phyloP scores from a whole-genome alignment of 2,888 invertebrate species.

The Mechanitis messenoides region DNA sequence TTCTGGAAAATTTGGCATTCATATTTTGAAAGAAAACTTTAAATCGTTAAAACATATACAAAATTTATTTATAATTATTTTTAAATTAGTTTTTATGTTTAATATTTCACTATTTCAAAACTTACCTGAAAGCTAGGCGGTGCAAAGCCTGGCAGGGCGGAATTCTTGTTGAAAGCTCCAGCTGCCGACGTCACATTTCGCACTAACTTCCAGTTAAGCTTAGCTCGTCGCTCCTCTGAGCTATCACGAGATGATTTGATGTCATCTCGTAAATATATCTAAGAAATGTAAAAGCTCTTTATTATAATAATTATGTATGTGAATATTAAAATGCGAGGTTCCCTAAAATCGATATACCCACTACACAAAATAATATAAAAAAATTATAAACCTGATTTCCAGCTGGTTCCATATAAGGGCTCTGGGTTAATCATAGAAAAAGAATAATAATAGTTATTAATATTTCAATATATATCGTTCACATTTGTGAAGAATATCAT shows the following conservation, averaged over 20 bases:
- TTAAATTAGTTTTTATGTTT: too few species aligned
- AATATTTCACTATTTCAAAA: neutral
- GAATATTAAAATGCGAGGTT: too few species aligned
- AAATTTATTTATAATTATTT: too few species aligned
- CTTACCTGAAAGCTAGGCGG: constrained; percentile 53
- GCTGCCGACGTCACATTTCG: constrained; percentile 54
- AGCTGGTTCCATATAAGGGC: neutral
- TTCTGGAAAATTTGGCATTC: too few species aligned
- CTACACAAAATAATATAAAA: neutral
- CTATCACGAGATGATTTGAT: constrained; percentile 48
- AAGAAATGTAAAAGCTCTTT: neutral
- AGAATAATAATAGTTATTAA: constrained; percentile 4
- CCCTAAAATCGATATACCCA: too few species aligned
- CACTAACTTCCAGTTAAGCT: constrained; percentile 53
- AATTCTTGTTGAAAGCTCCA: constrained; percentile 47
- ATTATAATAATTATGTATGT: too few species aligned
- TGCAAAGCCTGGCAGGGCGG: constrained; percentile 54
- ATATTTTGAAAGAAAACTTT: too few species aligned
- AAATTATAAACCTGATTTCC: neutral
- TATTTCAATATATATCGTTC: neutral
- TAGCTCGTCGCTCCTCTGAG: constrained; percentile 44
- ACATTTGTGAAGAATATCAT: neutral
- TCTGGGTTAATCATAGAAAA: neutral
- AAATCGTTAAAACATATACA: too few species aligned
- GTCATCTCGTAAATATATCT: constrained; percentile 63